These are phyloP conservation scores for Dolichopus griseipennis DNA, from an alignment of 2,888 invertebrate genomes.

Conservation along the genomic window DNA sequence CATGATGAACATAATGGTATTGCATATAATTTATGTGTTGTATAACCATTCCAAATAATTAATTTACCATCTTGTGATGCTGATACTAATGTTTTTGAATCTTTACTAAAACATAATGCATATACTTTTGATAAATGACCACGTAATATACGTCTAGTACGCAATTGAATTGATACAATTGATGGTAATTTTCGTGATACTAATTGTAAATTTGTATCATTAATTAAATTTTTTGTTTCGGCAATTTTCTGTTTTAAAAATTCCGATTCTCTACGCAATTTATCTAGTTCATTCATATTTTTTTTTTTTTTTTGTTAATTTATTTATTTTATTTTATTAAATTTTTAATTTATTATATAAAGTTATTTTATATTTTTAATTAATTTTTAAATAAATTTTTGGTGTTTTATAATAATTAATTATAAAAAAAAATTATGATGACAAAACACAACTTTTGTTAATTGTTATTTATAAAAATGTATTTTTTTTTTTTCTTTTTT, in stretches of 20 bases:
- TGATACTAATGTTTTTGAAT: conserved; percentile 92
- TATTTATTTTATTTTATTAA: not conserved
- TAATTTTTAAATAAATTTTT: not conserved
- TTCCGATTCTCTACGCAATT: conserved; percentile 94
- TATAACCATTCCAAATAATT: conserved; percentile 98
- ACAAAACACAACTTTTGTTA: too few species aligned
- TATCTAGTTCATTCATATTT: conserved; percentile 85
- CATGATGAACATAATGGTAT: conserved; percentile 95
- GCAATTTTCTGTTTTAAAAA: conserved; percentile 90
- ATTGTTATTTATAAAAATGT: too few species aligned
- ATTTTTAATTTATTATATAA: too few species aligned
- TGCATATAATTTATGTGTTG: conserved; percentile 97
- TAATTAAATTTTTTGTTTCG: not conserved
- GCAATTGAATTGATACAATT: conserved; percentile 96
- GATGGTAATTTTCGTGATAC: conserved; percentile 91
- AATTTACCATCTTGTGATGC: conserved; percentile 98
- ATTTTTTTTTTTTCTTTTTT: too few species aligned
- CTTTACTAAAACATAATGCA: conserved; percentile 98
- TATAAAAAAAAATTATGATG: too few species aligned
- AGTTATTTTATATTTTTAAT: not conserved
- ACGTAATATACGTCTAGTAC: conserved; percentile 88
- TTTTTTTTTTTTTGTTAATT: conserved; percentile 2
- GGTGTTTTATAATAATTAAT: too few species aligned
- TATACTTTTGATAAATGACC: conserved; percentile 98
- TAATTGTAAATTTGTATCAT: conserved; percentile 90